Base-by-base conservation (phyloP, 2,888 invertebrate genomes). In the Caradrina clavipalpis region DNA sequence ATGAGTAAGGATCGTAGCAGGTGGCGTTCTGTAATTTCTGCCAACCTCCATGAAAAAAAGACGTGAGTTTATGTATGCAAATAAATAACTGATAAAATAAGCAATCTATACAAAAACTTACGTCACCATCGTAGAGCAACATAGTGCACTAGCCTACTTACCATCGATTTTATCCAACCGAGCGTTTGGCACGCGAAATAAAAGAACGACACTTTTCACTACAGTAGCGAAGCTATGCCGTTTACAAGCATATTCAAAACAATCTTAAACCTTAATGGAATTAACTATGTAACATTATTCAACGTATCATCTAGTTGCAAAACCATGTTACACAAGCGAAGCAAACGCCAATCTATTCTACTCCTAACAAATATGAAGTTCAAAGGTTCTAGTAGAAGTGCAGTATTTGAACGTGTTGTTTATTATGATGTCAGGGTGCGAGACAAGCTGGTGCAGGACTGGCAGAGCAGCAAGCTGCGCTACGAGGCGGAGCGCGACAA, bases 401-500 rank as follows among this genome's bases (percentile, higher is more conserved):
- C 11, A 17, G 53, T 61, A 10, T 42, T 45, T 11, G 15, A 63
- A 10, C 26, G 15, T 21, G 47, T 63, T 6, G 2, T 62, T 0
- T n/a, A 15, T 31, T 42, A n/a, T 11, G 0, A n/a, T 11, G 0
- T 6, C 85, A 95, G 94, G 82, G 89, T 95, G 0, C 96, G 96
- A 49, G 96, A 96, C 78, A 93, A 95, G 79, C 74, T 97, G 64
- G 91, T 95, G 8, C 89, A 90, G 1, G 96, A 97, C 77, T 88
- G 95, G 70, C 94, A 95, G 76, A 90, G 93, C 50, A 88, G 93
- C 53, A 92, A 93, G 72, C 92, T 96, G 53, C 96, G 96, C 21
- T 90, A 93, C 56, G 96, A 96, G 82, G 90, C 91, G 0, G 96
- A 96, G 85, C 92, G 94, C 13, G 96, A 96, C 76, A 96, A 96